phyloP scores from a whole-genome alignment of 2,888 invertebrate genomes.

The Leptinotarsa juncta region DNA sequence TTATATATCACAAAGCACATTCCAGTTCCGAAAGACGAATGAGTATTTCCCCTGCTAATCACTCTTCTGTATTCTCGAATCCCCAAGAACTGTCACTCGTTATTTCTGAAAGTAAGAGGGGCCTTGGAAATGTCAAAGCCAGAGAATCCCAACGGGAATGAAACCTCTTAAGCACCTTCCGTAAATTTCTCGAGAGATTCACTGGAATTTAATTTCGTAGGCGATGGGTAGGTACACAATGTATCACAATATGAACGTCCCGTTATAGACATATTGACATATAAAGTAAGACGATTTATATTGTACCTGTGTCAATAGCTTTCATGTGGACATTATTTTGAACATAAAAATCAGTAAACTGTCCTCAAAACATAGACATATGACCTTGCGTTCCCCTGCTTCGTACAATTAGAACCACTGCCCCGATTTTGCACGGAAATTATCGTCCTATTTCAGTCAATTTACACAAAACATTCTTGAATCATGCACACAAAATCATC shows the following conservation, averaged over 20 bases:
- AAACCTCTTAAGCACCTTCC: constrained; percentile 3
- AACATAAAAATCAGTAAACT: too few species aligned
- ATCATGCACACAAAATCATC: too few species aligned
- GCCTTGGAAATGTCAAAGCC: constrained; percentile 11
- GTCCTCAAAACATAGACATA: too few species aligned
- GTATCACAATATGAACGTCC: background rate
- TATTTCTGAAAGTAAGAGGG: constrained; percentile 9
- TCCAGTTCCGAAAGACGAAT: background rate
- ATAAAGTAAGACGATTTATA: background rate
- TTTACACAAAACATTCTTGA: too few species aligned
- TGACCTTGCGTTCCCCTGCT: too few species aligned
- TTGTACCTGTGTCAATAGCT: too few species aligned
- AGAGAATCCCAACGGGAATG: constrained; percentile 3
- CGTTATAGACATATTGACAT: background rate
- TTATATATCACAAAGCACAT: background rate
- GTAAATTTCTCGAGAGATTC: constrained; percentile 9
- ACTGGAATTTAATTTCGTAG: constrained; percentile 2
- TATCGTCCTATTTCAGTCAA: too few species aligned
- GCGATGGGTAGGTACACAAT: constrained; percentile 9
- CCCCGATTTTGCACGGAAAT: too few species aligned
- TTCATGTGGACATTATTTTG: too few species aligned
- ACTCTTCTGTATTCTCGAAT: constrained; percentile 4
- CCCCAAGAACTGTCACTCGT: constrained; percentile 12
- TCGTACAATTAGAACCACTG: too few species aligned
- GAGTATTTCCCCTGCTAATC: background rate